phyloP scores from a whole-genome alignment of 2,113 vertebrate genomes.

The Scytalopus superciliaris region DNA sequence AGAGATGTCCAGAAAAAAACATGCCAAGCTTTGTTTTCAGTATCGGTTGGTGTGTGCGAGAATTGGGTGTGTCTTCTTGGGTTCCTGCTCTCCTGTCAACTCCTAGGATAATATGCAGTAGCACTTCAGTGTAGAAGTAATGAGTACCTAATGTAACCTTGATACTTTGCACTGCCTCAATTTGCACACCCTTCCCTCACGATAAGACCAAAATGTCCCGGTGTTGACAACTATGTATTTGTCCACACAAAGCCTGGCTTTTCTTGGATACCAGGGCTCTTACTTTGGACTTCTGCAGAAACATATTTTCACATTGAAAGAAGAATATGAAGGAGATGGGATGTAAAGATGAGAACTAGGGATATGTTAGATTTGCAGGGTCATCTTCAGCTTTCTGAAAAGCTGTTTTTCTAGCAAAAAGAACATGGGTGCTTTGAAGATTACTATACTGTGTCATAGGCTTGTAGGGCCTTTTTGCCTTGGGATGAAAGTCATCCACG shows the following conservation, averaged over 20 bases:
- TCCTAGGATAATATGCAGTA: background rate
- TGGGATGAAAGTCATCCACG: background rate
- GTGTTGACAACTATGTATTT: background rate
- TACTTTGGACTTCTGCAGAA: background rate
- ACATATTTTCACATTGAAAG: background rate
- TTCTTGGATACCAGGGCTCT: background rate
- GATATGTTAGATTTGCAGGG: background rate
- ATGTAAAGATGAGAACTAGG: background rate
- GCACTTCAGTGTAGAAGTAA: background rate
- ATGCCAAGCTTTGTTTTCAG: background rate
- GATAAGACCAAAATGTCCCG: background rate
- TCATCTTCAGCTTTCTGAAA: background rate
- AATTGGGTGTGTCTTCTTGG: background rate
- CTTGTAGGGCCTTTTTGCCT: background rate
- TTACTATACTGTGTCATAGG: background rate
- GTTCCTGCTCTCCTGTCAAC: background rate
- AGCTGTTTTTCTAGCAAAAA: background rate
- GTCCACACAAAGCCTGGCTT: background rate
- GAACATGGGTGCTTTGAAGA: background rate
- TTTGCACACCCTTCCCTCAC: background rate
- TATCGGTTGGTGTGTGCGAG: background rate
- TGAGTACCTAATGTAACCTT: background rate
- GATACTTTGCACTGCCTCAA: background rate
- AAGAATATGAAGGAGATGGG: background rate
- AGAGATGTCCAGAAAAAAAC: background rate